Evolutionary conservation across 2,113 vertebrate species (phyloP).

Genomic region (Corythoichthys intestinalis): DNA sequence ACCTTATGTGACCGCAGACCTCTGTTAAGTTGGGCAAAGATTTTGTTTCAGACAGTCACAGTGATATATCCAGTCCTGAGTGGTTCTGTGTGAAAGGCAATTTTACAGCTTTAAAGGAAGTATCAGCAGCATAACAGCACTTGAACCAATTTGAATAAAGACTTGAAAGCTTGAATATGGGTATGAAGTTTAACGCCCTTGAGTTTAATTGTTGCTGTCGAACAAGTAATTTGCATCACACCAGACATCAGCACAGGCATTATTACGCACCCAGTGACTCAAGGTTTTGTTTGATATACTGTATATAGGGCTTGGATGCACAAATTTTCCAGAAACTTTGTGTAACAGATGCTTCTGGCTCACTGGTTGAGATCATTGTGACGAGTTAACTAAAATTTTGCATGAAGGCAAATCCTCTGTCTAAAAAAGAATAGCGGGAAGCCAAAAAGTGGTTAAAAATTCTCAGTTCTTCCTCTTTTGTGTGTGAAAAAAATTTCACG

Average conservation of each 20-base stretch:
- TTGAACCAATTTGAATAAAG: no score
- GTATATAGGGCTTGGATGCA: background rate
- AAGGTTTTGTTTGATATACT: no score
- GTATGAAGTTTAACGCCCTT: no score
- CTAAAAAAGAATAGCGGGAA: no score
- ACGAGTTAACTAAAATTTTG: background rate
- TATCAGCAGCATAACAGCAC: background rate
- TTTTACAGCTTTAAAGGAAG: background rate
- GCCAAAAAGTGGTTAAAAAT: no score
- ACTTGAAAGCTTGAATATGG: background rate
- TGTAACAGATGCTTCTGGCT: background rate
- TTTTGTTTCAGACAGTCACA: no score
- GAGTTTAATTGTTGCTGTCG: background rate
- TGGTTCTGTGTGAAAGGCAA: no score
- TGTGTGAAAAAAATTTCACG: no score
- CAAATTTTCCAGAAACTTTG: background rate
- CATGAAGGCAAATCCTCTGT: no score
- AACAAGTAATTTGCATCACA: background rate
- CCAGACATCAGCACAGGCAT: background rate
- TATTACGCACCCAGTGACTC: background rate
- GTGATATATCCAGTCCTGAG: no score
- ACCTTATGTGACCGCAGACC: conserved; percentile 46
- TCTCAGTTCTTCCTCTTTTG: no score
- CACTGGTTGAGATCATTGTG: background rate
- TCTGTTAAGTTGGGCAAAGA: background rate